phyloP scores from a whole-genome alignment of 1,140 invertebrate genomes.

The Tetraneura akinire region DNA sequence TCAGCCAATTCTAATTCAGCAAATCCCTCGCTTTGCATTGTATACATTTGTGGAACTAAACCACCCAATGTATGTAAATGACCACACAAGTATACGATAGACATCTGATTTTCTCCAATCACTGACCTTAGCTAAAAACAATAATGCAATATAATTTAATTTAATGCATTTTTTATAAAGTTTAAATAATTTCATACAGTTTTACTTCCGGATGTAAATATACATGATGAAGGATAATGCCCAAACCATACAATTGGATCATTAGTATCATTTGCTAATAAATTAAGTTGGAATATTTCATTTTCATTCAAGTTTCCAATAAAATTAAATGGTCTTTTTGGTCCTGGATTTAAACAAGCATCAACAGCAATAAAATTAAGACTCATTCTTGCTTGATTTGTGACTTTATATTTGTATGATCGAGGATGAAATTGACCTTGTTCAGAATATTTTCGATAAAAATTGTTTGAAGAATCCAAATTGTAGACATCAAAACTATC shows the following conservation, averaged over 20 bases:
- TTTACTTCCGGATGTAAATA: constrained; percentile 29
- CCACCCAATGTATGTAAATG: constrained; percentile 85
- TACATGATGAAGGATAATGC: constrained; percentile 84
- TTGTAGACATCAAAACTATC: constrained; percentile 87
- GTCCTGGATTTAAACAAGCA: constrained; percentile 83
- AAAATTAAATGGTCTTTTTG: constrained; percentile 89
- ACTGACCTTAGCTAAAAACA: constrained; percentile 59
- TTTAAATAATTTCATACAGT: constrained; percentile 1
- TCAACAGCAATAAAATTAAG: constrained; percentile 81
- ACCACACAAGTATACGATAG: constrained; percentile 83
- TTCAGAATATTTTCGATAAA: constrained; percentile 78
- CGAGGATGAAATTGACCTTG: constrained; percentile 71
- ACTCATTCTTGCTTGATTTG: constrained; percentile 57
- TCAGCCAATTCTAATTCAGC: constrained; percentile 89
- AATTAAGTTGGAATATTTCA: constrained; percentile 64
- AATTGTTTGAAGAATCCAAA: constrained; percentile 72
- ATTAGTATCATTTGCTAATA: constrained; percentile 59
- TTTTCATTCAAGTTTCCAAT: constrained; percentile 72
- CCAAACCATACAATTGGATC: constrained; percentile 72
- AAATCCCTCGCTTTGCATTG: constrained; percentile 78
- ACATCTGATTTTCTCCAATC: constrained; percentile 61
- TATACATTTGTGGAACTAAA: constrained; percentile 82
- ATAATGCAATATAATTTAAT: constrained; percentile 21
- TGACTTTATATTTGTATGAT: constrained; percentile 76
- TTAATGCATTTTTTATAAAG: background rate